Conservation (phyloP, 2,888 invertebrate genomes). For the Hedychridium roseum region DNA sequence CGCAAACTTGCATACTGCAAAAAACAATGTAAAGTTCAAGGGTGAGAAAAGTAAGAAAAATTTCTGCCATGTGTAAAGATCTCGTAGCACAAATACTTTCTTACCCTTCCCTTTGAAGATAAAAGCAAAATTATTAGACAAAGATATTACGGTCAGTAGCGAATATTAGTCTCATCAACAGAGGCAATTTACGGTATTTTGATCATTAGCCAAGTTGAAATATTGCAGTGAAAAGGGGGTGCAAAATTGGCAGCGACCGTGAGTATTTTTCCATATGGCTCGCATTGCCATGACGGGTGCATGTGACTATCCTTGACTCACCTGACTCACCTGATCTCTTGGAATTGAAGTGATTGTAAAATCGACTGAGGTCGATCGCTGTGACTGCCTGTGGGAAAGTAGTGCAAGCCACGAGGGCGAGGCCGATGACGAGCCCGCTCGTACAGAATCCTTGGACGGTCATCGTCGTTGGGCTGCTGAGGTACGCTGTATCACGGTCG, state of each 20-base stretch:
- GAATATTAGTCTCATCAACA: not conserved
- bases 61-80: too few relatives aligned
- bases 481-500: too few relatives aligned
- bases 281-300: too few relatives aligned
- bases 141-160: not conserved
- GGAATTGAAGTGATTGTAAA: conserved; percentile 79
- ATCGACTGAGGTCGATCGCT: conserved; percentile 81
- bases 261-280: too few relatives aligned
- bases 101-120: too few relatives aligned
- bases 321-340: conserved; percentile 74
- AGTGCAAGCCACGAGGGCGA: conserved; percentile 66
- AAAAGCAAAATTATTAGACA: too few relatives aligned
- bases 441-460: conserved; percentile 48
- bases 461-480: too few relatives aligned
- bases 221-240: conserved; percentile 5
- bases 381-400: conserved; percentile 73
- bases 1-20: too few relatives aligned
- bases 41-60: too few relatives aligned
- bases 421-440: conserved; percentile 54
- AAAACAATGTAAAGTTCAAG: too few relatives aligned
- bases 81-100: too few relatives aligned
- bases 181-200: not conserved
- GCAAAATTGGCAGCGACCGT: conserved; percentile 7
- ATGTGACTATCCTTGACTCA: too few relatives aligned
- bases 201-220: not conserved